Evolutionary conservation across 2,888 invertebrate genomes (phyloP).

Genomic region (Brenthis hecate): DNA sequence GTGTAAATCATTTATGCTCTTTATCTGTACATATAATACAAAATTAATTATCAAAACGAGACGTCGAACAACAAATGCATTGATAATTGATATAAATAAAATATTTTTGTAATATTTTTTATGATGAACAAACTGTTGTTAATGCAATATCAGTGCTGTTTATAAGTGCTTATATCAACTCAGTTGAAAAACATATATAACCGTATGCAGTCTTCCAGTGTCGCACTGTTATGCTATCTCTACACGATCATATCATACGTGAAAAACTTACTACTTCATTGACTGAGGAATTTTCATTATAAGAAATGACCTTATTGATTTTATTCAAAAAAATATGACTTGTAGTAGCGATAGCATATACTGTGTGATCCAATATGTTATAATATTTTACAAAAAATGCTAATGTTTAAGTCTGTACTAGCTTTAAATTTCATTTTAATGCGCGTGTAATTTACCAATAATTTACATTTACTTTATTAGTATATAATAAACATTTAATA

Average conservation of each 20-base stretch:
- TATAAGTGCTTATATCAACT: neutral
- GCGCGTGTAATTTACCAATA: constrained; percentile 39
- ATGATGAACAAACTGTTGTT: constrained; percentile 15
- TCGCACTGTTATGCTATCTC: constrained; percentile 8
- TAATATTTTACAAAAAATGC: constrained; percentile 5
- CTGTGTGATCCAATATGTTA: neutral
- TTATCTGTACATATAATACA: neutral
- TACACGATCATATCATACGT: neutral
- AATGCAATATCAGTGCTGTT: constrained; percentile 4
- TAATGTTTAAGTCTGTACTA: constrained; percentile 57
- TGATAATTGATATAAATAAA: neutral
- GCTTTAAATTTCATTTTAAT: constrained; percentile 65
- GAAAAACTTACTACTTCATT: neutral
- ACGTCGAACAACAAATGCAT: neutral
- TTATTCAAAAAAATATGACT: too few species aligned
- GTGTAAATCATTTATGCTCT: too few species aligned
- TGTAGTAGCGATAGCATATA: neutral
- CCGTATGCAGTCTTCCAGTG: constrained; percentile 9
- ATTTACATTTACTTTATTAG: constrained; percentile 29
- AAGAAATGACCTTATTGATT: too few species aligned
- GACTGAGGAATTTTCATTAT: too few species aligned
- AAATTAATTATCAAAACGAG: neutral
- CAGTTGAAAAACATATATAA: neutral
- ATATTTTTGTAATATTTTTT: constrained; percentile 16
- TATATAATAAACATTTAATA: constrained; percentile 35